phyloP scores from a whole-genome alignment of 2,888 invertebrate genomes.

The Emesis castigata region DNA sequence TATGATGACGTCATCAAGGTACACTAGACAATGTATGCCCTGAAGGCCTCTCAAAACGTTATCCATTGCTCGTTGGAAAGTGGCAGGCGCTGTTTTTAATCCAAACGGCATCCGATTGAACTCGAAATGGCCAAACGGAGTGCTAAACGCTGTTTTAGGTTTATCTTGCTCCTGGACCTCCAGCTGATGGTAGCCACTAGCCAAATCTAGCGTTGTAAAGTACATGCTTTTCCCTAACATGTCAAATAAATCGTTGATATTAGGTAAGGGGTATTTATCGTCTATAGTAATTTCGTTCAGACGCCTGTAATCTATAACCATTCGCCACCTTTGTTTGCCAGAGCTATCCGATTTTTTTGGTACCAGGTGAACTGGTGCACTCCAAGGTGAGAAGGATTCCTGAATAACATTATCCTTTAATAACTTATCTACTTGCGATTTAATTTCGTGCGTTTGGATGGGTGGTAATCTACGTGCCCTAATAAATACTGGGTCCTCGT shows the following conservation, averaged over 20 bases:
- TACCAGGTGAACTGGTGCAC: constrained; percentile 73
- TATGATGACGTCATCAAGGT: constrained; percentile 73
- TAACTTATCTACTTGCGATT: constrained; percentile 69
- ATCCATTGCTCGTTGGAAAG: constrained; percentile 62
- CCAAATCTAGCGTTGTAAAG: constrained; percentile 50
- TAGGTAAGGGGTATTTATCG: constrained; percentile 5
- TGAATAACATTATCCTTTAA: constrained; percentile 71
- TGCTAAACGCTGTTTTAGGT: constrained; percentile 54
- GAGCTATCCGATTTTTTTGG: constrained; percentile 73
- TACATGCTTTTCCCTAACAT: not conserved
- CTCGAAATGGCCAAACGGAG: constrained; percentile 54
- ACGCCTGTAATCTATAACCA: not conserved
- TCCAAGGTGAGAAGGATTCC: constrained; percentile 73
- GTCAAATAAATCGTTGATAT: constrained; percentile 29
- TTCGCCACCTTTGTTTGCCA: not conserved
- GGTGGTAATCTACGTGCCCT: constrained; percentile 68
- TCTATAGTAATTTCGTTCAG: not conserved
- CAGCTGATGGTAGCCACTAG: constrained; percentile 67
- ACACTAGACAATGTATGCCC: constrained; percentile 66
- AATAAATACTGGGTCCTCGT: constrained; percentile 68
- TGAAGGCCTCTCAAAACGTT: constrained; percentile 59
- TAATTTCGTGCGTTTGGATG: constrained; percentile 66
- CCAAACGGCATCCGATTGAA: constrained; percentile 62
- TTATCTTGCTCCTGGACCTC: constrained; percentile 38
- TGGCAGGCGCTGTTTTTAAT: constrained; percentile 48